Conservation (phyloP, 2,113 vertebrate genomes). For the Candoia aspera region DNA sequence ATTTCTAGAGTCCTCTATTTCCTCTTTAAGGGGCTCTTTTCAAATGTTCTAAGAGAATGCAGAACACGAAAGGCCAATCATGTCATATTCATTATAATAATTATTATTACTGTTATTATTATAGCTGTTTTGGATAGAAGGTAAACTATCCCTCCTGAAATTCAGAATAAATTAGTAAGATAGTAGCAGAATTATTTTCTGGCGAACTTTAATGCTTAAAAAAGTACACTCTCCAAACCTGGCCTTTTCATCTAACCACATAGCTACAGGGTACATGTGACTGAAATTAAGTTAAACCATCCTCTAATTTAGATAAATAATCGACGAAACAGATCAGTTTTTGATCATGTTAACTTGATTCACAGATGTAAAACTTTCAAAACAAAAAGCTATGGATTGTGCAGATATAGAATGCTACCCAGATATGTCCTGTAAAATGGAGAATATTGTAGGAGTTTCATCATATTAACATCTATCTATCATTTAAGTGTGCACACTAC, state of each 20-base stretch:
- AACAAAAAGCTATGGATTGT: constrained; percentile 45
- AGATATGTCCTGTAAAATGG: constrained; percentile 44
- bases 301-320: constrained; percentile 67
- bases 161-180: constrained; percentile 46
- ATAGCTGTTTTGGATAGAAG: constrained; percentile 49
- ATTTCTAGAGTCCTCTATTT: constrained; percentile 54
- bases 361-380: constrained; percentile 59
- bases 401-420: background rate
- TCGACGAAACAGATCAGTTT: constrained; percentile 50
- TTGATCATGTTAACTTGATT: constrained; percentile 56
- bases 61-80: constrained; percentile 37
- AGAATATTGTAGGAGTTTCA: constrained; percentile 53
- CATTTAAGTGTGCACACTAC: background rate
- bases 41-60: constrained; percentile 34
- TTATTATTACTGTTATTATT: constrained; percentile 51
- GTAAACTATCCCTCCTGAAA: constrained; percentile 50
- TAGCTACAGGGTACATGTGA: constrained; percentile 45
- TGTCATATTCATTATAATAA: constrained; percentile 22
- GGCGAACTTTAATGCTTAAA: constrained; percentile 36
- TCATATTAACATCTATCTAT: background rate
- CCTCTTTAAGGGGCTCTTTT: constrained; percentile 51
- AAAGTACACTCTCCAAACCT: background rate
- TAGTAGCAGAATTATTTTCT: constrained; percentile 43
- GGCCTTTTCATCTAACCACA: constrained; percentile 47
- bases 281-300: constrained; percentile 62